Base-by-base conservation (phyloP, 2,797 vertebrate genomes). In the Podarcis siculus region DNA sequence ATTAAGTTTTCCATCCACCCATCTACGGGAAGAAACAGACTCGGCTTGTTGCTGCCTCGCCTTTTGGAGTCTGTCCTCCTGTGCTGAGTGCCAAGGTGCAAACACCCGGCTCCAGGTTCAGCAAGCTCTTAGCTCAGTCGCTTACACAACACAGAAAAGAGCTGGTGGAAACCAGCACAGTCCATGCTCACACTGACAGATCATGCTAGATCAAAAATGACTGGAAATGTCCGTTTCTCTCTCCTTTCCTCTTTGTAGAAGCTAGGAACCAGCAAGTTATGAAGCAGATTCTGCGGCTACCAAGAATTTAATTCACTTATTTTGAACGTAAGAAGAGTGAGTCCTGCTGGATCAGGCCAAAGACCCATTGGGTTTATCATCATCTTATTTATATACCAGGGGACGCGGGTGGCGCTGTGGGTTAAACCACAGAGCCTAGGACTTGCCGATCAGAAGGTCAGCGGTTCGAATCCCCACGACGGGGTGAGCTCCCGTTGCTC, bases 1-100 rank as follows among this genome's bases (percentile, higher is more conserved):
- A 96, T 96, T 95, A 94, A 93, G 93, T 95, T 96, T 96, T 96
- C 95, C 96, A 94, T 92, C 94, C 91, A 42, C 92, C 93, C 94
- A 93, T 95, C 94, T 95, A 95, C 49, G 83, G 93, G 94, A 95
- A 91, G 94, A 87, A 93, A 94, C 92, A 93, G 89, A 93, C 49
- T 88, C 77, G 82, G 93, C 71, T 1, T 91, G 94, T 91, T 94
- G 91, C 92, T 25, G 79, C 92, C 94, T 95, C 91, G 58, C 89
- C 92, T 93, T 92, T 93, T 87, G 89, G 91, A 95, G 90, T 87
- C 92, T 93, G 93, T 94, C 90, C 92, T 94, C 93, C 94, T 92
- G 90, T 79, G 87, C 80, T 73, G 92, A 86, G 85, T 92, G 94
- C 94, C 94, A 94, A 91, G 94, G 91, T 91, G 93, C 88, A 95